Evolutionary conservation across 2,113 vertebrate species (phyloP).

Genomic region (Oreochromis aureus): DNA sequence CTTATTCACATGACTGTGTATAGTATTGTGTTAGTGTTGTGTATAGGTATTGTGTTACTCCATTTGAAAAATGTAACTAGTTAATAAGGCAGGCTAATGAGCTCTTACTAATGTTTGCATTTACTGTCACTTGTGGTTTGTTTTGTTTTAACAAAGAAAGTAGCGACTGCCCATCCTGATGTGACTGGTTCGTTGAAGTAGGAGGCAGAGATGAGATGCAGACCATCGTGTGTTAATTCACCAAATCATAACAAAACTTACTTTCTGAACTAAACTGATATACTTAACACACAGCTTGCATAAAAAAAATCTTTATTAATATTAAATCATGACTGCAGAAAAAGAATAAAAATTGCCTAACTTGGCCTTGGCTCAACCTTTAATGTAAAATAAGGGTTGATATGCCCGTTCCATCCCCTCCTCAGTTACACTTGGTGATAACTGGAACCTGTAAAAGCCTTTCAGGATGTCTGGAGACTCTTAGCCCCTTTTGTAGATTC

Average conservation of each 20-base stretch:
- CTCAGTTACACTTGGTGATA: not conserved
- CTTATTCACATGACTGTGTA: not conserved
- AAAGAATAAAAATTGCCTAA: not conserved
- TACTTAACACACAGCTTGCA: not conserved
- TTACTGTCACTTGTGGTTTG: not conserved
- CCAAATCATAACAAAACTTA: not conserved
- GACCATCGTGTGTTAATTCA: not conserved
- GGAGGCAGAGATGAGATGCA: not conserved
- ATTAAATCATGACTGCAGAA: not conserved
- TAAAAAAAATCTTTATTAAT: not conserved
- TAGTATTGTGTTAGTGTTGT: not conserved
- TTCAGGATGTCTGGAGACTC: not conserved
- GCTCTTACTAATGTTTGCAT: not conserved
- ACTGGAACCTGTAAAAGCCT: not conserved
- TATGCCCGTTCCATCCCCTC: not conserved
- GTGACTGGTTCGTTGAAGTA: not conserved
- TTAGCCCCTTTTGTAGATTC: not conserved
- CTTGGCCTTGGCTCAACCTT: not conserved
- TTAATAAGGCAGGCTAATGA: not conserved
- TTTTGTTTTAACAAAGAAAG: rapidly evolving
- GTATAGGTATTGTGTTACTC: no score
- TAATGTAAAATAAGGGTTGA: not conserved
- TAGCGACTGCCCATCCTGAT: not conserved
- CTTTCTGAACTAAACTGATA: not conserved
- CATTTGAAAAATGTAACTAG: not conserved